Base-by-base conservation (phyloP, 2,113 vertebrate genomes). In the Dipodomys merriami region DNA sequence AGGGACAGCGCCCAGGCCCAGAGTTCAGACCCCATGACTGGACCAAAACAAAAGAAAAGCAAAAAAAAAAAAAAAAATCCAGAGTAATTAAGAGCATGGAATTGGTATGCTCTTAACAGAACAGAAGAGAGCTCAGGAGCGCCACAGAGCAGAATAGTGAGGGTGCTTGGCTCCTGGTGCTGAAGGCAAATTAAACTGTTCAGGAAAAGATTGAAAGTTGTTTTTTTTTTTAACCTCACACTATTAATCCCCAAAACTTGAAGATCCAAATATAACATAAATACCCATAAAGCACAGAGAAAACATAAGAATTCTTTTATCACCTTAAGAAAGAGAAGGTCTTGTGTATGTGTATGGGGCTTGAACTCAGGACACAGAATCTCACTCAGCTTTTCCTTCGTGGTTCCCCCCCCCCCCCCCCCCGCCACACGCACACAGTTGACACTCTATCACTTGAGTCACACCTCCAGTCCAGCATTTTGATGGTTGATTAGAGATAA, bases 251-350 rank as follows among this genome's bases (percentile, higher is more conserved):
- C 76, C 87, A 86, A 77, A 53, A 44, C 27, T 29, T 57, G 44
- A 15, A 84, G 30, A 74, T 23, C 16, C 78, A 83, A 53, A 27
- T 39, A 22, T 65, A 94, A 95, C 74, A 77, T 7, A 64, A 88
- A 93, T 78, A 57, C 46, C 68, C 76, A 20, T 27, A 62, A 78
- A 62, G 35, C 77, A 77, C 44, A 77, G 57, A 85, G 29, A 90
- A 30, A 93, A 94, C 89, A 11, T 10, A 85, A 72, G 65, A 91
- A 72, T 81, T 62, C 73, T 46, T 71, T 30, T 39, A 53, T 65
- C 23, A 49, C 39, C 25, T 81, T 71, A n/a, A 71, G 19, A n/a
- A 83, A 49, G 44, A 89, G 12, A 62, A 80, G 7, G 22, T n/a
- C 13, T 91, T 91, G 53, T 57, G 15, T 57, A 57, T 57, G 53